Percentiles rank a stretch among this genome's conserved stretches.
Conservation (phyloP, 53 echinoderm and acorn worm species). For the Echinarachnius parma region DNA sequence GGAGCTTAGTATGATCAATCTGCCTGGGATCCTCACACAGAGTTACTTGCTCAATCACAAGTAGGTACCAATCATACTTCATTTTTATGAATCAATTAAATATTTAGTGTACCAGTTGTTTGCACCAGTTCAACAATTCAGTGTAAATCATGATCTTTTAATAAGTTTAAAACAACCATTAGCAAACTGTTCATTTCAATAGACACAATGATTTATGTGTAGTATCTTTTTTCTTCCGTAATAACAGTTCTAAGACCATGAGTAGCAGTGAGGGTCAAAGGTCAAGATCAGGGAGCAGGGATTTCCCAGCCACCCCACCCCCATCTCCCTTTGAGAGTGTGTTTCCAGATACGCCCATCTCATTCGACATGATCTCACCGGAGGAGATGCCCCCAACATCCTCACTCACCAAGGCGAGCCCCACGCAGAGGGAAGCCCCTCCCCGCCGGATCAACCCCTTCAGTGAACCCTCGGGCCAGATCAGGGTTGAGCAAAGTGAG, state of each 20-base stretch:
- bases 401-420: conserved; percentile 32
- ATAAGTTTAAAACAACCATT: too few relatives aligned
- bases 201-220: too few relatives aligned
- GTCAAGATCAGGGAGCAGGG: conserved; percentile 43
- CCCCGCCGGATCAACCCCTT: conserved; percentile 83
- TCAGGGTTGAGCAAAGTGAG: conserved; percentile 66
- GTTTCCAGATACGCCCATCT: conserved; percentile 80
- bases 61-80: not conserved
- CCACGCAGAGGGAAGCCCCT: conserved; percentile 49
- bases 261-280: conserved; percentile 36
- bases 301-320: conserved; percentile 66
- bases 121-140: too few relatives aligned
- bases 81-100: not conserved
- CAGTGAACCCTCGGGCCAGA: conserved; percentile 59
- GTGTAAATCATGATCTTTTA: too few relatives aligned
- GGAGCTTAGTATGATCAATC: too few relatives aligned
- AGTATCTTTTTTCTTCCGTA: too few relatives aligned
- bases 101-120: not conserved
- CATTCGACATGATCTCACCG: conserved; percentile 89
- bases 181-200: too few relatives aligned
- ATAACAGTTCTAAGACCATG: too few relatives aligned
- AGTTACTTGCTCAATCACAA: too few relatives aligned
- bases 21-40: too few relatives aligned
- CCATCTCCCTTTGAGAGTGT: conserved; percentile 80
- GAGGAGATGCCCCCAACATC: conserved; percentile 50